Conservation (phyloP, 2,113 vertebrate genomes). For the Martes martes region DNA sequence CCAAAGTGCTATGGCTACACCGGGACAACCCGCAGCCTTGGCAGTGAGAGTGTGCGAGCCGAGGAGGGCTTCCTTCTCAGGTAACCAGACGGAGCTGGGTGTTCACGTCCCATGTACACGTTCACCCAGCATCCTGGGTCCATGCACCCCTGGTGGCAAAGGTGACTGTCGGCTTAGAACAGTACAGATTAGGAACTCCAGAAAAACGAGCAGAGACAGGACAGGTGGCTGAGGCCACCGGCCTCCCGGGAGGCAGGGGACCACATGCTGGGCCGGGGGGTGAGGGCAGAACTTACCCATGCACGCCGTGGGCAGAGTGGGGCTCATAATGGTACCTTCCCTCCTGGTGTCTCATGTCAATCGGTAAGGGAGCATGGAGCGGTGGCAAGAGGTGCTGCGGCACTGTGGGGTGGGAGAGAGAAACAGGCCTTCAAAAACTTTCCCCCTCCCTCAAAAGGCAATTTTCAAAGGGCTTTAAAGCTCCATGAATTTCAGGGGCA, state of each 20-base stretch:
- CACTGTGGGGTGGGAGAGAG: conserved; percentile 83
- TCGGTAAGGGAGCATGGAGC: conserved; percentile 94
- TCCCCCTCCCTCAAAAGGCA: conserved; percentile 81
- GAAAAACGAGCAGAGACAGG: not conserved
- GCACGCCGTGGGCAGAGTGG: conserved; percentile 92
- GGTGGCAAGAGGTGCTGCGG: conserved; percentile 93
- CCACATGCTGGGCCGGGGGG: not conserved
- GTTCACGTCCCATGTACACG: rapidly evolving
- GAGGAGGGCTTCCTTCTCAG: not conserved
- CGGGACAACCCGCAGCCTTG: too few species aligned
- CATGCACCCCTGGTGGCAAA: rapidly evolving
- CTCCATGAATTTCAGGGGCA: conserved; percentile 88
- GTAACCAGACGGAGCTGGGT: not conserved
- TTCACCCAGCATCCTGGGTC: not conserved
- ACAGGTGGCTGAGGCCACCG: not conserved
- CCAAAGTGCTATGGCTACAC: not conserved
- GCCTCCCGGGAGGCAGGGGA: not conserved
- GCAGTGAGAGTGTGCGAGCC: rapidly evolving
- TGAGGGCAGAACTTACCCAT: conserved; percentile 89
- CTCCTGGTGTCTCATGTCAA: conserved; percentile 98
- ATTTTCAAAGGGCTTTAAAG: conserved; percentile 89
- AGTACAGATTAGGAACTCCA: not conserved
- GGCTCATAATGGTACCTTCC: conserved; percentile 98
- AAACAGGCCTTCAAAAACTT: conserved; percentile 84
- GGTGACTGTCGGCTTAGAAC: not conserved